A percentile compares a stretch with the other conserved stretches of the same genome.
phyloP scores from a whole-genome alignment of 2,888 invertebrate genomes.

The Drosophila kuntzei region DNA sequence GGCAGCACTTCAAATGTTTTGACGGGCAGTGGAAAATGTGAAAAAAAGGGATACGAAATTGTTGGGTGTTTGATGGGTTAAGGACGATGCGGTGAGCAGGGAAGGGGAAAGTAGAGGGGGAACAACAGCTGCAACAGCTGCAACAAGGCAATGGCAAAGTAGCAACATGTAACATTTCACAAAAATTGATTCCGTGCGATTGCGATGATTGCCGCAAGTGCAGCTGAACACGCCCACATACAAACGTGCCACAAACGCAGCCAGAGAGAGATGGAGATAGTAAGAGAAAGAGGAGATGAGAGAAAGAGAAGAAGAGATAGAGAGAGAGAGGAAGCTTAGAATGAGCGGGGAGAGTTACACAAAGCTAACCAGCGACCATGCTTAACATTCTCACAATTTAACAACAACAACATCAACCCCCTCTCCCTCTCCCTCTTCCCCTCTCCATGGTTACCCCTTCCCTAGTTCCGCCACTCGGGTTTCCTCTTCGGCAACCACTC shows the following conservation, averaged over 20 bases:
- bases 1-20: conserved; percentile 18
- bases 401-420: too few species aligned
- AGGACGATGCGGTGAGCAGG: neutral
- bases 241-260: conserved; percentile 18
- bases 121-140: conserved; percentile 51
- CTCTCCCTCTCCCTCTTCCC: too few species aligned
- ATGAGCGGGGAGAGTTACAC: neutral
- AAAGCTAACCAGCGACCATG: conserved; percentile 32
- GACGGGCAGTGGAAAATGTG: conserved; percentile 4
- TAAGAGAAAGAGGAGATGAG: neutral
- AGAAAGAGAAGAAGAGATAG: too few species aligned
- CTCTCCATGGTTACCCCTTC: neutral
- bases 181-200: conserved; percentile 68
- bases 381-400: conserved; percentile 18
- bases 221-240: conserved; percentile 30
- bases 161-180: conserved; percentile 69
- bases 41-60: neutral
- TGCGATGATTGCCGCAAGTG: conserved; percentile 54
- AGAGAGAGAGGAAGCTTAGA: neutral
- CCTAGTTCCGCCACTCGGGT: neutral
- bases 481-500: conserved; percentile 30
- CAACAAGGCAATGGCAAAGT: conserved; percentile 41
- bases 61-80: neutral
- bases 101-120: neutral
- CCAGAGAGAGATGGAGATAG: neutral